These are phyloP conservation scores for Amazona guildingii DNA, from an alignment of 2,113 vertebrate species.

Conservation along the genomic window DNA sequence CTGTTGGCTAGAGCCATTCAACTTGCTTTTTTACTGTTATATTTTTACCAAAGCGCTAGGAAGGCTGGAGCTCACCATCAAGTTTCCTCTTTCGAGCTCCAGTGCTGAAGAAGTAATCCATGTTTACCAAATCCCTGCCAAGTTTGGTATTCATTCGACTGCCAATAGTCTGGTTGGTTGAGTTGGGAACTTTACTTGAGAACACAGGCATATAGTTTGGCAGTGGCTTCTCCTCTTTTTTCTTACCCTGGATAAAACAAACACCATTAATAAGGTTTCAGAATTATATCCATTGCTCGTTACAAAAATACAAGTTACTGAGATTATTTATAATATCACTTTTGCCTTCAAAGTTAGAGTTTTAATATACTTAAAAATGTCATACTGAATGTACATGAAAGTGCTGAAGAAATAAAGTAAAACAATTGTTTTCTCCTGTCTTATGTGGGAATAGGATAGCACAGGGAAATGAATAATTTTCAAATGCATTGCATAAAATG, in stretches of 20 bases:
- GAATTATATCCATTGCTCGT: not conserved
- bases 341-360: not conserved
- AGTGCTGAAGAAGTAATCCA: constrained; percentile 75
- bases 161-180: constrained; percentile 72
- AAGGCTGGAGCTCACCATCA: constrained; percentile 72
- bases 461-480: not conserved
- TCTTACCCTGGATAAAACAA: constrained; percentile 71
- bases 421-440: not conserved
- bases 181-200: constrained; percentile 77
- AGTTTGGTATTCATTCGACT: constrained; percentile 78
- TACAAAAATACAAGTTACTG: not conserved
- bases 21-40: not conserved
- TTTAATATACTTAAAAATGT: not conserved
- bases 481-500: not conserved
- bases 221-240: constrained; percentile 68
- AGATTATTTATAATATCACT: not conserved
- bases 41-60: constrained; percentile 32
- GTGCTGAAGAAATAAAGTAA: not conserved
- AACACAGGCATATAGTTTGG: constrained; percentile 69
- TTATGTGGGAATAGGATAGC: not conserved
- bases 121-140: constrained; percentile 73
- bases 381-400: not conserved
- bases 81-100: constrained; percentile 70
- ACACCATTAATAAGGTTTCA: not conserved
- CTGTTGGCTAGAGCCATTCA: not conserved